Evolutionary conservation across 2,888 invertebrate genomes (phyloP), one percentile per base, ranked within the genome.

Genomic region (Noctuana brunneofusca): DNA sequence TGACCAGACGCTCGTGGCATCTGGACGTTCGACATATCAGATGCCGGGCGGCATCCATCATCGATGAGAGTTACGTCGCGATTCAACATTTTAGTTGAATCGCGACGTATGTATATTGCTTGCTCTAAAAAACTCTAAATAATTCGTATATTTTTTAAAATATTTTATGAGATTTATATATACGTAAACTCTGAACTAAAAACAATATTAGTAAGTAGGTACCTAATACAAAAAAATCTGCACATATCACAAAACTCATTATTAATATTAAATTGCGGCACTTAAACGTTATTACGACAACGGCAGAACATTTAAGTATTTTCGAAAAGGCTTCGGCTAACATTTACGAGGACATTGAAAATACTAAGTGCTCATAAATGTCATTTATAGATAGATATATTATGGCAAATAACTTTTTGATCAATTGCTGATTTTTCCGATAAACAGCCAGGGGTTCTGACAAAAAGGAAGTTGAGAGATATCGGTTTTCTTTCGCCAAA

Each of bases 291-390:
- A 41, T 16, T 14, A 58, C 35, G 50, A 50, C 24, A 50, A 38
- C 12, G 12, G 8, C 22, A 22, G 18, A 58, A 58, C 58, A 38
- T 50, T 58, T 18, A 35, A 41, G 50, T 18, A 38, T 58, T 58
- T 50, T 38, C 27, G 58, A 50, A 58, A 50, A 22, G 16, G 38
- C 38, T 38, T 20, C 43, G 4, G 30, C 16, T 27, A 58, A 24
- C 35, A 38, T 58, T 58, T 58, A 24, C 58, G 58, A 58, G 58
- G 32, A 38, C 50, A 58, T 58, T 41, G 38, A 50, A 24, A 58
- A 50, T 48, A 41, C 43, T 43, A 58, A 58, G 27, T 38, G 38
- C 35, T n/a, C 16, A 50, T 50, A 50, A 58, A 58, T 41, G 27
- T 50, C 38, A 38, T 18, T 41, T 27, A 43, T 9, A 16, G 55